Evolutionary conservation across 1,140 invertebrate genomes (phyloP).

Genomic region (Zaprionus camerounensis): DNA sequence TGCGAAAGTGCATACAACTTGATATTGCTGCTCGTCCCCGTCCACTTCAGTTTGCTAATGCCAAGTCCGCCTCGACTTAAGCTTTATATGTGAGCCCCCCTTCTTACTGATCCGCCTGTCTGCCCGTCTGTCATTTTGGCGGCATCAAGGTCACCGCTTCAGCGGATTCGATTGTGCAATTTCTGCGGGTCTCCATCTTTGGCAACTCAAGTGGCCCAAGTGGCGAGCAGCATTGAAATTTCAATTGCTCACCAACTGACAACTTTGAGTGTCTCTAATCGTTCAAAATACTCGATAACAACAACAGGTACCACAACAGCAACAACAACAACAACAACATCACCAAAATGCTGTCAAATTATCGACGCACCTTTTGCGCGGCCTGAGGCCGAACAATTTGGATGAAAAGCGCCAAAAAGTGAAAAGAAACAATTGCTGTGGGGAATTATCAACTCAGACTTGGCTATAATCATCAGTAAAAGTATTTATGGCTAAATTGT

Average conservation of each 20-base stretch:
- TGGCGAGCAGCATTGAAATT: constrained; percentile 26
- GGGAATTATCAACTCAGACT: constrained; percentile 16
- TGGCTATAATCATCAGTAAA: background rate
- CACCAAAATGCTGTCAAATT: constrained; percentile 27
- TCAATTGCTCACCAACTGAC: constrained; percentile 25
- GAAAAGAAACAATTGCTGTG: constrained; percentile 40
- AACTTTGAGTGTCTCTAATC: constrained; percentile 45
- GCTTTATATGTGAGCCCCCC: background rate
- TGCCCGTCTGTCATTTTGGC: background rate
- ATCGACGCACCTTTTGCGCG: constrained; percentile 50
- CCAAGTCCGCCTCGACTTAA: background rate
- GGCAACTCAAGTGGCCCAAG: constrained; percentile 23
- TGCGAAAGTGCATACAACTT: constrained; percentile 80
- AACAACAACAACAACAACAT: too few species aligned
- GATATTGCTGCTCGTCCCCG: constrained; percentile 52
- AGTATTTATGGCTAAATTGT: background rate
- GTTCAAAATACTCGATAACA: constrained; percentile 21
- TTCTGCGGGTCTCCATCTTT: constrained; percentile 12
- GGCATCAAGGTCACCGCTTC: constrained; percentile 63
- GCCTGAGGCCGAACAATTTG: constrained; percentile 29
- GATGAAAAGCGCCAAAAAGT: constrained; percentile 67
- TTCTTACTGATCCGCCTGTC: background rate
- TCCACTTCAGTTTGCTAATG: constrained; percentile 57
- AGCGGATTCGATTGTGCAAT: constrained; percentile 35
- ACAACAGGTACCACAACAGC: too few species aligned